Conservation (phyloP, 1,140 invertebrate species). For the Nasonia vitripennis region DNA sequence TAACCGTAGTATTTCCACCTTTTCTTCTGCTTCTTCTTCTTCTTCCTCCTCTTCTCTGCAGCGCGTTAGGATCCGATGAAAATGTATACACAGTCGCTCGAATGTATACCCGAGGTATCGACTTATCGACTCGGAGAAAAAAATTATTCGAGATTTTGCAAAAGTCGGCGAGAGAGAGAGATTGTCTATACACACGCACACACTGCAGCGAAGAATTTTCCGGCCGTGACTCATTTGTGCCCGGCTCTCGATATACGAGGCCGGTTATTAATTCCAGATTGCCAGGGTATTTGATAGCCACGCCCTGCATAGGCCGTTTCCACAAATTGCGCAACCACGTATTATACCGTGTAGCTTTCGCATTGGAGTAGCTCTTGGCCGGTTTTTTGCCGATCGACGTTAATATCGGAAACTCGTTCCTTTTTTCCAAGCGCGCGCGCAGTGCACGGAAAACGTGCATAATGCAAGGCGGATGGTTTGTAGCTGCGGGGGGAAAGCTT, state of each 20-base stretch:
- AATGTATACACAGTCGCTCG: background rate
- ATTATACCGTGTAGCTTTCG: too few relatives aligned
- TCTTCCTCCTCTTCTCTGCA: background rate
- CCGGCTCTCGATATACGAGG: background rate
- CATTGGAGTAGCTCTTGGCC: too few relatives aligned
- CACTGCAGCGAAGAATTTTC: background rate
- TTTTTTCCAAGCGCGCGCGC: background rate
- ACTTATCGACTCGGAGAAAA: background rate
- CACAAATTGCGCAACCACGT: background rate
- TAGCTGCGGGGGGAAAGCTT: background rate
- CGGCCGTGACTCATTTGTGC: background rate
- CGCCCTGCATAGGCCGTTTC: background rate
- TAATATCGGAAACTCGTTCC: background rate
- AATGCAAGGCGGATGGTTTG: background rate
- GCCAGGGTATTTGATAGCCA: background rate
- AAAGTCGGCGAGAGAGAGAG: background rate
- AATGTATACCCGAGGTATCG: background rate
- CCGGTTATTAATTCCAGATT: background rate
- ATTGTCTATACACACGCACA: background rate
- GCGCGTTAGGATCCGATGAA: background rate
- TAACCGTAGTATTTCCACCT: slow-evolving; percentile 10
- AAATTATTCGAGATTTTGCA: background rate
- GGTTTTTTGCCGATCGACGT: background rate
- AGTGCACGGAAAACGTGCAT: background rate
- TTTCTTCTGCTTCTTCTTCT: background rate